phyloP scores from a whole-genome alignment of 2,113 vertebrate genomes.

The Empidonax traillii region DNA sequence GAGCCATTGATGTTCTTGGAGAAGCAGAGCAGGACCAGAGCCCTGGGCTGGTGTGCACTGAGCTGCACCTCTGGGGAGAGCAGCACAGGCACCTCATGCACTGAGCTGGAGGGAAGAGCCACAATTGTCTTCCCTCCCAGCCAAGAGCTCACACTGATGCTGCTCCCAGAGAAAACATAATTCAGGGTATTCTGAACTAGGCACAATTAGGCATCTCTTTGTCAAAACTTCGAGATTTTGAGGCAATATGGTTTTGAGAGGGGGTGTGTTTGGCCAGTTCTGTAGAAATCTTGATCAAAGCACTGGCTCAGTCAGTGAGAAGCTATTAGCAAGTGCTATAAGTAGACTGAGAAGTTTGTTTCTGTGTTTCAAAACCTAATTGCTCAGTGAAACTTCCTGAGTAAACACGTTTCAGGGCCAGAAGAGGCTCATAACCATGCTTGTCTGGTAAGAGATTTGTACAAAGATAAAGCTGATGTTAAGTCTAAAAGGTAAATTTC shows the following conservation, averaged over 20 bases:
- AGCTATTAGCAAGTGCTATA: neutral
- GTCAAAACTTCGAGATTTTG: neutral
- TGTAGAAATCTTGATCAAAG: neutral
- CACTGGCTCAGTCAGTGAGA: neutral
- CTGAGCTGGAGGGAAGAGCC: neutral
- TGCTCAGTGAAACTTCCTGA: neutral
- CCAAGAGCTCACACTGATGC: neutral
- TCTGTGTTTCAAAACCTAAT: neutral
- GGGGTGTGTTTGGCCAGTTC: neutral
- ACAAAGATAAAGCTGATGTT: neutral
- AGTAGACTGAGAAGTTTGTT: neutral
- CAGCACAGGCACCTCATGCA: accelerated
- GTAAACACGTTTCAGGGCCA: neutral
- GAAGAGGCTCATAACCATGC: neutral
- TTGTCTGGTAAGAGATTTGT: neutral
- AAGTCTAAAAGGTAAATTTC: neutral
- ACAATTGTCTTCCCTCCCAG: neutral
- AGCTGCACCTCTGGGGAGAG: neutral
- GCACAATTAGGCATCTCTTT: neutral
- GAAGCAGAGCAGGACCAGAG: neutral
- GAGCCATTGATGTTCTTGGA: neutral
- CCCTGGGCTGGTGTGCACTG: neutral
- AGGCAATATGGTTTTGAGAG: neutral
- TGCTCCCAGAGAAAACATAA: neutral
- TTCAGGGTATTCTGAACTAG: neutral